Base-by-base conservation (phyloP, 2,113 vertebrate genomes). In the Prionailurus bengalensis region DNA sequence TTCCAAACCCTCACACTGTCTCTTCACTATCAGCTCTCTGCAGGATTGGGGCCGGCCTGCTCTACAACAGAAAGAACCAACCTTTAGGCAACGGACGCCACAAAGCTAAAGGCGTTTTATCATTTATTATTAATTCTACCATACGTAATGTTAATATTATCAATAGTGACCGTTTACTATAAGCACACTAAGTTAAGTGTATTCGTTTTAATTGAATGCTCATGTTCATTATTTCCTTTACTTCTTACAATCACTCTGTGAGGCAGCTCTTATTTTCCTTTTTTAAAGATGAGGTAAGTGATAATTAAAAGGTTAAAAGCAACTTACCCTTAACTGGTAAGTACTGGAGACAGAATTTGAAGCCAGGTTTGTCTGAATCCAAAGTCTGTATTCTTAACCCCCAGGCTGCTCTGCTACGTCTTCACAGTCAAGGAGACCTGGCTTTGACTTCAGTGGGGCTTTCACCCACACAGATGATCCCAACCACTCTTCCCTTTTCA, bases 241-340 rank as follows among this genome's bases (percentile, higher is more conserved):
- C 25, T 63, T 61, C 45, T 94, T 66, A 66, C 23, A 89, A 73
- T 55, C 88, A 61, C 29, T 36, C 39, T 53, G 12, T 71, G 33
- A 71, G 9, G 66, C 15, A 84, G 76, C 70, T 86, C 79, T 91
- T 81, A 63, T 45, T 92, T 89, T 94, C 87, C 87, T 93, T 42
- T 61, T 68, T 71, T 83, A 86, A 96, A 82, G 91, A 45, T 85
- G 53, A 97, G 53, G 55, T 68, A 63, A 76, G 86, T 95, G 66
- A 36, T 63, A 91, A 89, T 91, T 76, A 70, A 95, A 66, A 76
- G 39, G 25, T 68, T 85, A 63, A 81, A 78, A 92, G 19, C 31
- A 73, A 91, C 39, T 70, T 80, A 76, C n/a, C 15, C 74, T 78
- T 73, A 84, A 92, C 23, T 65, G 53, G 12, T 74, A 95, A 87